phyloP scores from a whole-genome alignment of 2,113 vertebrate species.

The Ranitomeya variabilis region DNA sequence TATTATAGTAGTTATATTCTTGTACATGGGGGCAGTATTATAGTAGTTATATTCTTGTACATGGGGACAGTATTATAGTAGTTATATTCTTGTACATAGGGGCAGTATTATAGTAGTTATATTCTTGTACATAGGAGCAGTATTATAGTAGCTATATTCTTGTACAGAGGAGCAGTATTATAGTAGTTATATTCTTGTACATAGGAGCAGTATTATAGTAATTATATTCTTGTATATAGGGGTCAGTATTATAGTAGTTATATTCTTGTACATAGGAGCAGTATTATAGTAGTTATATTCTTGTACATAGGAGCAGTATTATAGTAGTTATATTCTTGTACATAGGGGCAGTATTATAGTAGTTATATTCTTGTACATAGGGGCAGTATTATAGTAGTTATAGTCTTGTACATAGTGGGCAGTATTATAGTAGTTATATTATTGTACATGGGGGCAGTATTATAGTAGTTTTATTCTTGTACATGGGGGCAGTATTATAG shows the following conservation, averaged over 20 bases:
- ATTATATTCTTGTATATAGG: not conserved
- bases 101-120: not conserved
- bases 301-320: no score
- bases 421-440: no score
- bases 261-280: no score
- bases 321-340: no score
- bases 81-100: not conserved
- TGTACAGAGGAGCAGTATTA: no score
- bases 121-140: not conserved
- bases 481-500: not conserved
- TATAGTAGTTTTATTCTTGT: constrained; percentile 11
- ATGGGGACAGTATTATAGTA: not conserved
- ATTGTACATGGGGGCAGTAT: not conserved
- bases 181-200: not conserved
- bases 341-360: no score
- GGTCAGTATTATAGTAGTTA: no score
- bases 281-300: no score
- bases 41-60: constrained; percentile 7
- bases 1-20: constrained; percentile 9
- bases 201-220: not conserved
- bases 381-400: no score
- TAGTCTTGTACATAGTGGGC: no score
- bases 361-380: no score
- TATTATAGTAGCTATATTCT: no score
- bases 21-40: not conserved